Conservation (phyloP, 2,797 vertebrate genomes). For the Cercopithecus mitis region DNA sequence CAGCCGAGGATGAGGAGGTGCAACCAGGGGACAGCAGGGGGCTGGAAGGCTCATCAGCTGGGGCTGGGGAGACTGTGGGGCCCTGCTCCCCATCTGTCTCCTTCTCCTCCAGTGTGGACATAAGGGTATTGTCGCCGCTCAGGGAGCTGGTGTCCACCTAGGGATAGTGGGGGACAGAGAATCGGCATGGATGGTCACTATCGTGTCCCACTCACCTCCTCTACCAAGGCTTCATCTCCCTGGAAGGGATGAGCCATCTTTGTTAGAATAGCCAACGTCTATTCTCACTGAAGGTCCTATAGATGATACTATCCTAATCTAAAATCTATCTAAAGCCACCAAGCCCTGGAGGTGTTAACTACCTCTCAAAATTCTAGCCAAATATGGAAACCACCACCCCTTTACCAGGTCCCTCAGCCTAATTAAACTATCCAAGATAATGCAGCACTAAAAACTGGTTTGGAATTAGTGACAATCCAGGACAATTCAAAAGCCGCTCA, state of each 20-base stretch:
- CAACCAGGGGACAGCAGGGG: slow-evolving; percentile 74
- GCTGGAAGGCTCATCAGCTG: slow-evolving; percentile 70
- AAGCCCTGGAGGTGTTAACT: background rate
- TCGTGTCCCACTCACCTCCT: background rate
- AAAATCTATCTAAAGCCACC: background rate
- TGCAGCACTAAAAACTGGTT: background rate
- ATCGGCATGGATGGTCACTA: background rate
- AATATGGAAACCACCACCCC: background rate
- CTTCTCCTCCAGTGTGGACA: slow-evolving; percentile 78
- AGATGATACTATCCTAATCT: no score
- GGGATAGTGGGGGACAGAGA: background rate
- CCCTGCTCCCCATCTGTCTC: slow-evolving; percentile 74
- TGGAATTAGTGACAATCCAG: background rate
- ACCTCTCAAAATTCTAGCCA: background rate
- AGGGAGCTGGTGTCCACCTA: slow-evolving; percentile 75
- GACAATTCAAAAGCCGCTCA: background rate
- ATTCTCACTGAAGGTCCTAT: no score
- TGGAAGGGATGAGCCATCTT: background rate
- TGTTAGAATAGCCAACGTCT: background rate
- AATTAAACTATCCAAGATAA: background rate
- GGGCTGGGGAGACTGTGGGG: slow-evolving; percentile 12
- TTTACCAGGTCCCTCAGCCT: background rate
- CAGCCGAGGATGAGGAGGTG: slow-evolving; percentile 63
- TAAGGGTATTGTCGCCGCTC: slow-evolving; percentile 74
- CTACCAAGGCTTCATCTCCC: background rate